Conservation (phyloP, 2,113 vertebrate species). For the Rhizomys pruinosus region DNA sequence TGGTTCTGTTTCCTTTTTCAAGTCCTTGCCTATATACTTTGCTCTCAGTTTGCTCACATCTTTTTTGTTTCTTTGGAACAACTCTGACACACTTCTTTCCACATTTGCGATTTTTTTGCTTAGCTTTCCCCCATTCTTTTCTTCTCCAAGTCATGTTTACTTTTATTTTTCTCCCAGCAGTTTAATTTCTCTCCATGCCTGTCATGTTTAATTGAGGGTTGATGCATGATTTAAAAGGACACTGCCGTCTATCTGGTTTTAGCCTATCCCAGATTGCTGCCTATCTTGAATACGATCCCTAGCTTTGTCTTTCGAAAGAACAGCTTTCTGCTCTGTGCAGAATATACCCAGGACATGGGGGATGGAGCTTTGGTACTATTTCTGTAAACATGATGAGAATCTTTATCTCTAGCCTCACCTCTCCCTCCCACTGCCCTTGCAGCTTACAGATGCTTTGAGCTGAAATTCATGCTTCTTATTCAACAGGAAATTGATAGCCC, state of each 20-base stretch:
- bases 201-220: conserved; percentile 53
- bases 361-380: background rate
- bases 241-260: background rate
- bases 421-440: background rate
- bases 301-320: background rate
- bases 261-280: conserved; percentile 1
- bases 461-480: background rate
- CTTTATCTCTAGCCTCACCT: background rate
- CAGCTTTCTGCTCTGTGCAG: background rate
- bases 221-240: conserved; percentile 3
- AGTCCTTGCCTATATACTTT: background rate
- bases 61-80: conserved; percentile 46
- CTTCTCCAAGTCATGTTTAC: conserved; percentile 39
- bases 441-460: background rate
- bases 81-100: conserved; percentile 59
- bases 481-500: background rate
- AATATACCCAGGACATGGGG: background rate
- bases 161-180: conserved; percentile 57
- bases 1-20: background rate
- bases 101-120: conserved; percentile 47
- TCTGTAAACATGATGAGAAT: background rate
- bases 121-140: background rate
- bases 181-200: conserved; percentile 45
- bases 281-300: background rate
- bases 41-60: conserved; percentile 7